These are phyloP conservation scores for Pimephales promelas DNA, from an alignment of 2,113 vertebrate genomes.

Conservation along the genomic window DNA sequence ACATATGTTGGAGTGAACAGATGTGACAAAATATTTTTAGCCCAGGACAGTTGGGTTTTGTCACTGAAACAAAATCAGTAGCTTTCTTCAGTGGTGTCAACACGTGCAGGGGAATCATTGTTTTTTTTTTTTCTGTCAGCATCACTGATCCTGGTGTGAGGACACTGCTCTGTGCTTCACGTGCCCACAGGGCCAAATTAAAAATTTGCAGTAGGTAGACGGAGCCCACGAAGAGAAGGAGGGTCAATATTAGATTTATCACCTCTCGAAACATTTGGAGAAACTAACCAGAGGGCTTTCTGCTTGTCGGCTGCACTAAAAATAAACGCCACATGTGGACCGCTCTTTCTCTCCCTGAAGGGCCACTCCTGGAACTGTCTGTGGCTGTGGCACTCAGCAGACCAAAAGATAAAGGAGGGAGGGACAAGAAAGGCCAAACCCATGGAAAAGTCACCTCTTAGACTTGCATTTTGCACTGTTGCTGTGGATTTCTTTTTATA, in stretches of 20 bases:
- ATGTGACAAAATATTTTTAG: conserved; percentile 4
- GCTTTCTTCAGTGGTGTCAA: conserved; percentile 16
- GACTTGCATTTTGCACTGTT: conserved; percentile 21
- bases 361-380: conserved; percentile 50
- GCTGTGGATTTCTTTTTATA: conserved; percentile 4
- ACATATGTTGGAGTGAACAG: background rate
- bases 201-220: conserved; percentile 49
- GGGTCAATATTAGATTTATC: conserved; percentile 62
- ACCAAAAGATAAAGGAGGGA: conserved; percentile 49
- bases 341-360: conserved; percentile 46
- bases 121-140: conserved; percentile 34
- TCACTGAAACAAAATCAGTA: conserved; percentile 11
- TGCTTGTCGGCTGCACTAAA: conserved; percentile 58
- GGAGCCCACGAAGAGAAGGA: conserved; percentile 40
- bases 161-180: conserved; percentile 25
- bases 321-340: conserved; percentile 58
- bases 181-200: conserved; percentile 59
- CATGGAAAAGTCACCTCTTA: conserved; percentile 10
- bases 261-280: conserved; percentile 58
- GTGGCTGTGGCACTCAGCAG: conserved; percentile 25
- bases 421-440: conserved; percentile 34
- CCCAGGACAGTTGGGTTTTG: conserved; percentile 1
- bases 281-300: conserved; percentile 57
- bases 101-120: conserved; percentile 15
- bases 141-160: conserved; percentile 32